Evolutionary conservation across 2,797 vertebrate genomes (phyloP), one percentile per base, ranked within the genome.

Genomic region (Eulemur rubriventer): DNA sequence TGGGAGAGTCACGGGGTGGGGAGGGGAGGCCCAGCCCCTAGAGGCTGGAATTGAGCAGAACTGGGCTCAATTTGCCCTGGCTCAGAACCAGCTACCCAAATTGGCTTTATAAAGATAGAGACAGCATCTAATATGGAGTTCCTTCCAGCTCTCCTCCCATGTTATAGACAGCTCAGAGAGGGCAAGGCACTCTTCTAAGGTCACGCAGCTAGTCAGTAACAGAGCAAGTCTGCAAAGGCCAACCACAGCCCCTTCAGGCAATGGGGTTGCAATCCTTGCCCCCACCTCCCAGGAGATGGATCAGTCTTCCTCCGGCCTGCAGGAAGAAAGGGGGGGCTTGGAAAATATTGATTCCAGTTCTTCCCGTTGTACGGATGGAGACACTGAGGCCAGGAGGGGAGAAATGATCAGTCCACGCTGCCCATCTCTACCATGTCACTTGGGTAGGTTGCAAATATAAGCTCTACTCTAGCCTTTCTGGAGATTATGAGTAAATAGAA

Each of bases 81-180:
- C n/a, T 96, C 73, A 70, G 94, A 94, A 92, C 17, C 67, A 95
- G 65, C 28, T 93, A 92, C 63, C 61, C 61, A 83, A 33, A 75
- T 48, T 93, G 52, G 55, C 50, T 95, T 95, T 83, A 89, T 81
- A 93, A 76, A 91, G 57, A 76, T 35, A 93, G 28, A 84, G 46
- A 82, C 14, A 82, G 35, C 4, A 18, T 57, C 78, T 61, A 46
- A 61, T 63, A 55, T 30, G 48, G 69, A 70, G 26, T 75, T 91
- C 41, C 87, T 82, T 43, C 52, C 69, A 59, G 57, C 28, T 93
- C 61, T 93, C 28, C 30, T 52, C 7, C 30, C 24, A 52, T 88
- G n/a, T 41, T 72, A 67, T 35, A 72, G 38, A 83, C 43, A 69
- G 11, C 30, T 89, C 30, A 73, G 30, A 35, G 41, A 80, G 33